A percentile compares a stretch with the other conserved stretches of the same genome.
Conservation (phyloP, 2,113 vertebrate species). For the Platysternon megacephalum region DNA sequence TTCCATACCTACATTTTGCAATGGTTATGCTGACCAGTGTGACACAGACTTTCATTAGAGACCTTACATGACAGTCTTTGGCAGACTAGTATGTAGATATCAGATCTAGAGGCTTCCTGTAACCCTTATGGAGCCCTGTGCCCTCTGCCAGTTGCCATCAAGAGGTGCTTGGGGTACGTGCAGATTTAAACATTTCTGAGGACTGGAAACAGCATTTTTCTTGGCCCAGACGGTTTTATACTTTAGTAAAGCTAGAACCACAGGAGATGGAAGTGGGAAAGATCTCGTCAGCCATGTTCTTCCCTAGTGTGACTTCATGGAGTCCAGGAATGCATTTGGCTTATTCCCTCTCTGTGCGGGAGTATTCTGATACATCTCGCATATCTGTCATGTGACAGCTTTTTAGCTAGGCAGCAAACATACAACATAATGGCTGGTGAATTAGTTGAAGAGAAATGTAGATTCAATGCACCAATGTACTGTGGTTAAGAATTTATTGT, state of each 20-base stretch:
- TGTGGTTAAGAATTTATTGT: not conserved
- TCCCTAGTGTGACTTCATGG: fast-evolving
- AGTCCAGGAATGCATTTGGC: not conserved
- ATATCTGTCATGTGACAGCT: not conserved
- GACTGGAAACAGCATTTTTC: not conserved
- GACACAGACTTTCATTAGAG: not conserved
- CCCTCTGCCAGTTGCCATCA: not conserved
- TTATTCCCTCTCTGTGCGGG: fast-evolving
- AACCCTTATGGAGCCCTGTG: not conserved
- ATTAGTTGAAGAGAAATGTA: not conserved
- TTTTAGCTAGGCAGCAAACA: not conserved
- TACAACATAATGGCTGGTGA: not conserved
- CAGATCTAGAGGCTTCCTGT: not conserved
- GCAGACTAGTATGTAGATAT: not conserved
- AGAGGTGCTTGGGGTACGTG: not conserved
- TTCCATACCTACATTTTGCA: not conserved
- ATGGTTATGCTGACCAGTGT: not conserved
- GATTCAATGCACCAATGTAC: not conserved
- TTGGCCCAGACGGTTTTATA: not conserved
- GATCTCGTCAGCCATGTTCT: not conserved
- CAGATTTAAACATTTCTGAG: not conserved
- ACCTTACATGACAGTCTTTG: not conserved
- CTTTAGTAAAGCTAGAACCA: fast-evolving
- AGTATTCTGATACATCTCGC: not conserved
- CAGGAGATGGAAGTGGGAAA: not conserved